Conservation (phyloP, 92 coral and sea anemone genomes). For the Parazoanthus darwini region DNA sequence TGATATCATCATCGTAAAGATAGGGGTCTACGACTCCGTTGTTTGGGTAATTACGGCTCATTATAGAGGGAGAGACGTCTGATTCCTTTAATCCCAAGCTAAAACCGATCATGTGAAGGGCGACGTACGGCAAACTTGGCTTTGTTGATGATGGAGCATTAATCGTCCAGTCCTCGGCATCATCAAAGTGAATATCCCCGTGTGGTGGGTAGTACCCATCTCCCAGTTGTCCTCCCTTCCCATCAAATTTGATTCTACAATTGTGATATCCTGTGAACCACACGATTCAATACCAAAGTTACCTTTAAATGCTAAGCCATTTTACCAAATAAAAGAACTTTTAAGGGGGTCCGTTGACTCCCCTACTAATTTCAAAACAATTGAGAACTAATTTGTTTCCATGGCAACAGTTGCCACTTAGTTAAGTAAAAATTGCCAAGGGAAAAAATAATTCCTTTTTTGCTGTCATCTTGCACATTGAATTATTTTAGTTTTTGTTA, state of each 20-base stretch:
- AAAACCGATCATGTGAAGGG: slow-evolving; percentile 84
- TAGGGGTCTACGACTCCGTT: neutral
- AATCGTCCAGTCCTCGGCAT: slow-evolving; percentile 72
- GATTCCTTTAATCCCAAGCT: slow-evolving; percentile 78
- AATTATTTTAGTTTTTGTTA: too few relatives aligned
- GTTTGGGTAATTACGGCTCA: slow-evolving; percentile 45
- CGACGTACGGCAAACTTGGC: slow-evolving; percentile 56
- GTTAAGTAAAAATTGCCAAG: too few relatives aligned
- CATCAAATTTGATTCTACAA: slow-evolving; percentile 56
- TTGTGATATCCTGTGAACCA: neutral
- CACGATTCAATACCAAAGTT: neutral
- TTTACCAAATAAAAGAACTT: too few relatives aligned
- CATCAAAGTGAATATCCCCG: slow-evolving; percentile 86
- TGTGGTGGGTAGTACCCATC: slow-evolving; percentile 71
- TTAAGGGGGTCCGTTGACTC: too few relatives aligned
- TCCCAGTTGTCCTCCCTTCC: slow-evolving; percentile 59
- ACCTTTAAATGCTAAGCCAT: too few relatives aligned
- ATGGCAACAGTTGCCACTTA: too few relatives aligned
- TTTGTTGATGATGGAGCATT: neutral
- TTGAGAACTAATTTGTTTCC: too few relatives aligned
- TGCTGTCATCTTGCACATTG: too few relatives aligned
- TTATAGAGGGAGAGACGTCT: slow-evolving; percentile 48
- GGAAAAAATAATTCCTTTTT: too few relatives aligned
- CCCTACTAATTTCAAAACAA: too few relatives aligned
- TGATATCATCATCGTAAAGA: slow-evolving; percentile 68